These are phyloP conservation scores for Spea bombifrons DNA, from an alignment of 2,113 vertebrate species.

Conservation along the genomic window DNA sequence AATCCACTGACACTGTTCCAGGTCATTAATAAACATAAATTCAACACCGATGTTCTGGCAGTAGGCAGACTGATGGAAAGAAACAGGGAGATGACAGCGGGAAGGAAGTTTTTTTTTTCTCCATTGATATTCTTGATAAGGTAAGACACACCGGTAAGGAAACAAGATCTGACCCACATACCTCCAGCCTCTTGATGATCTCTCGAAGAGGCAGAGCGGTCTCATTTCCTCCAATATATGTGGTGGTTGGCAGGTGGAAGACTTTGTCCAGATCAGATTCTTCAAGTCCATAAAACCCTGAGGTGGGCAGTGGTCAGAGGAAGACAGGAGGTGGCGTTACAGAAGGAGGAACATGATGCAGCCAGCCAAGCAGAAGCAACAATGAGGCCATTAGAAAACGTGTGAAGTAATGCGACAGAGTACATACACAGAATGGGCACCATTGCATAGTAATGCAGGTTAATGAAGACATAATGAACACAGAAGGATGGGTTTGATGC, in stretches of 20 bases:
- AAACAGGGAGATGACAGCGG: not conserved
- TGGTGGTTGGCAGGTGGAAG: constrained; percentile 88
- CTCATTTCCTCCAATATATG: constrained; percentile 87
- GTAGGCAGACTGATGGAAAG: constrained; percentile 74
- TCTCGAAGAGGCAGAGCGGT: constrained; percentile 80
- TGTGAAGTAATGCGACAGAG: not conserved
- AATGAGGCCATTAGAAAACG: not conserved
- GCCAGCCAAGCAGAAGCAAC: constrained; percentile 5
- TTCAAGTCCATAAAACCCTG: constrained; percentile 85
- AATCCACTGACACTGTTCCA: constrained; percentile 97
- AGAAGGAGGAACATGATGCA: constrained; percentile 49
- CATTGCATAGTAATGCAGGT: not conserved
- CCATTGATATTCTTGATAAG: no score
- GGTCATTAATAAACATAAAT: constrained; percentile 96
- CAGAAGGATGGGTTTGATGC: not conserved
- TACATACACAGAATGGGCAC: not conserved
- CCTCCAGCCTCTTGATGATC: constrained; percentile 89
- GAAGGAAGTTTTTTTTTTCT: not conserved
- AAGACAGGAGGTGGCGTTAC: constrained; percentile 50
- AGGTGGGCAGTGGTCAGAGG: constrained; percentile 49
- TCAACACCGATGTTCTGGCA: constrained; percentile 93
- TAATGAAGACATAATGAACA: not conserved
- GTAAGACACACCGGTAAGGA: not conserved
- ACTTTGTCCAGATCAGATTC: constrained; percentile 88
- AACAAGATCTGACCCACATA: constrained; percentile 50